Percentiles rank a stretch among this genome's conserved stretches.
phyloP scores from a whole-genome alignment of 2,888 invertebrate species.

The Pilophorus perplexus region DNA sequence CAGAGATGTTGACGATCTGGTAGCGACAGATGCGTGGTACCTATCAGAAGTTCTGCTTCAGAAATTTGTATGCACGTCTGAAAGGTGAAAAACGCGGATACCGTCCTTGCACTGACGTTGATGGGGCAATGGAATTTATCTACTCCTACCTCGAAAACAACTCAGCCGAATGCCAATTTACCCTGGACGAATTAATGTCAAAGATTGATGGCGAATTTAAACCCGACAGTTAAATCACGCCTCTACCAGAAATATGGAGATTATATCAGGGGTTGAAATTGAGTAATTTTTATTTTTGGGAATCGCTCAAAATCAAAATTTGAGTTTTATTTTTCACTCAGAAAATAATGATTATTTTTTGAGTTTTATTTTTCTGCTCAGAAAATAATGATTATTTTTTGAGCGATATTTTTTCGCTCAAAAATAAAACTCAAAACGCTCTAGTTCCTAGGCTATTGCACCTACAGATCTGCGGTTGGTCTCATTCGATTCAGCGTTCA shows the following conservation, averaged over 20 bases:
- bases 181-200: constrained; percentile 35
- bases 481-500: no score
- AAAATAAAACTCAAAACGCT: no score
- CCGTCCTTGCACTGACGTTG: neutral
- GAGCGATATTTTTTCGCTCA: no score
- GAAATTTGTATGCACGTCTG: neutral
- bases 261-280: no score
- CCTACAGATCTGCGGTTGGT: no score
- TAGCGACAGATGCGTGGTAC: constrained; percentile 19
- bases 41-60: neutral
- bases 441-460: no score
- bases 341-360: no score
- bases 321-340: no score
- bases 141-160: constrained; percentile 19
- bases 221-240: constrained; percentile 12
- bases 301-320: no score
- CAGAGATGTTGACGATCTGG: constrained; percentile 22
- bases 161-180: constrained; percentile 44
- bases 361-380: no score
- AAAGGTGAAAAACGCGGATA: constrained; percentile 11
- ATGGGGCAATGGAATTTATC: constrained; percentile 29
- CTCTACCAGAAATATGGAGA: constrained; percentile 2
- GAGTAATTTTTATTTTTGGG: no score
- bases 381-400: no score
- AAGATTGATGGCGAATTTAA: constrained; percentile 40